Evolutionary conservation across 2,888 invertebrate species (phyloP).

Genomic region (Scelioninae gen. 2): DNA sequence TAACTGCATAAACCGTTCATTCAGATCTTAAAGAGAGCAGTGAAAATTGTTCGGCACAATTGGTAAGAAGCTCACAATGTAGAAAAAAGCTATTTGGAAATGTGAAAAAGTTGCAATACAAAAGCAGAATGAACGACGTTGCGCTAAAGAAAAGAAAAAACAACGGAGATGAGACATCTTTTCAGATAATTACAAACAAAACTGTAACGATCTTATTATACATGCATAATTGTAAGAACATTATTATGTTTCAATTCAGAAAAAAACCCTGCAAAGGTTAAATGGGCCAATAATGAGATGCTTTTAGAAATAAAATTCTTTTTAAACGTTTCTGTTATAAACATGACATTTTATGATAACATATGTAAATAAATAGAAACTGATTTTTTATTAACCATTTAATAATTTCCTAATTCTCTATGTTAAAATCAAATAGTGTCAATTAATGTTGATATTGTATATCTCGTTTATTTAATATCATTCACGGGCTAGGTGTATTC

Average conservation of each 20-base stretch:
- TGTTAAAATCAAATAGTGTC: too few species aligned
- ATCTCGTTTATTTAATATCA: too few species aligned
- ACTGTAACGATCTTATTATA: constrained; percentile 34
- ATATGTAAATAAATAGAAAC: too few species aligned
- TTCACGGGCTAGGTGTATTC: too few species aligned
- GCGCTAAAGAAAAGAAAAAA: constrained; percentile 14
- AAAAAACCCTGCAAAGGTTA: too few species aligned
- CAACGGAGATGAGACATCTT: constrained; percentile 24
- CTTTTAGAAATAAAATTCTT: too few species aligned
- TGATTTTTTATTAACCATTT: too few species aligned
- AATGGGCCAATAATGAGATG: too few species aligned
- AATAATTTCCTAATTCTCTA: too few species aligned
- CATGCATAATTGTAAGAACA: constrained; percentile 13
- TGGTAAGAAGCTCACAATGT: constrained; percentile 30
- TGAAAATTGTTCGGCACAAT: constrained; percentile 23
- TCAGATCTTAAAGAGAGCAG: constrained; percentile 10
- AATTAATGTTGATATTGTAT: too few species aligned
- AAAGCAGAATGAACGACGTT: constrained; percentile 17
- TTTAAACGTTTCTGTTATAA: too few species aligned
- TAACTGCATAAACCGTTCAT: constrained; percentile 15
- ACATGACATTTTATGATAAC: too few species aligned
- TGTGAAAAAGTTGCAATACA: constrained; percentile 35
- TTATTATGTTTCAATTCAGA: neutral
- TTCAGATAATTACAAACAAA: constrained; percentile 47
- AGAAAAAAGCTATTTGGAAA: constrained; percentile 34